These are phyloP conservation scores for Lasiurus borealis DNA, from an alignment of 2,113 vertebrate genomes.

Conservation along the genomic window DNA sequence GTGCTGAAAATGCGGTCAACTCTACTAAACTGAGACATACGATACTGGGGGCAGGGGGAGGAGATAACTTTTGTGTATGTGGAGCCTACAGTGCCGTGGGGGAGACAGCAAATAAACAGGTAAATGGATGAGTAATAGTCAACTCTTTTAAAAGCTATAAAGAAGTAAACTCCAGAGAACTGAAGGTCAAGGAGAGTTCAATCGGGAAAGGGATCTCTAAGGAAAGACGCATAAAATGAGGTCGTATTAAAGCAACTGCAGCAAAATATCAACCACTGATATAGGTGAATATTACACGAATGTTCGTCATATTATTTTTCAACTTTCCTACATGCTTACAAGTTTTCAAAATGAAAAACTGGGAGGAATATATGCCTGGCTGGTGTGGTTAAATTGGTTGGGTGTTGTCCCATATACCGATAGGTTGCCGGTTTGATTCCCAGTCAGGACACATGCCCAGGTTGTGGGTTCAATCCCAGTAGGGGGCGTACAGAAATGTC, in stretches of 20 bases:
- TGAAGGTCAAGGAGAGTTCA: not conserved
- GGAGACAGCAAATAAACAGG: not conserved
- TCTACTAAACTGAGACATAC: not conserved
- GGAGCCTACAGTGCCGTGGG: not conserved
- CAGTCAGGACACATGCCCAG: too few relatives aligned
- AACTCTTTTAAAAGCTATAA: not conserved
- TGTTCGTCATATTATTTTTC: not conserved
- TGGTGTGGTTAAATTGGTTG: too few relatives aligned
- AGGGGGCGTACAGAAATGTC: not conserved
- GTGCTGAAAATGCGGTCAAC: not conserved
- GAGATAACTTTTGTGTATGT: not conserved
- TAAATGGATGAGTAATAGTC: not conserved
- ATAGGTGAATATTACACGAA: fast-evolving
- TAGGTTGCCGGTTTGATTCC: too few relatives aligned
- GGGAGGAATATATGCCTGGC: not conserved
- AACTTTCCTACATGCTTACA: not conserved
- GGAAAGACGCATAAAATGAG: not conserved
- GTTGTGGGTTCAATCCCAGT: too few relatives aligned
- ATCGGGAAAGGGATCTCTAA: not conserved
- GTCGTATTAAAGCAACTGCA: not conserved
- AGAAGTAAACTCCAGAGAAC: not conserved
- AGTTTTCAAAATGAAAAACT: not conserved
- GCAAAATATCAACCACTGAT: not conserved
- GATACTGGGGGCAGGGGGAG: not conserved
- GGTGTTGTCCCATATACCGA: too few relatives aligned